Evolutionary conservation across 1,140 invertebrate genomes (phyloP).

Genomic region (Batillaria attramentaria): DNA sequence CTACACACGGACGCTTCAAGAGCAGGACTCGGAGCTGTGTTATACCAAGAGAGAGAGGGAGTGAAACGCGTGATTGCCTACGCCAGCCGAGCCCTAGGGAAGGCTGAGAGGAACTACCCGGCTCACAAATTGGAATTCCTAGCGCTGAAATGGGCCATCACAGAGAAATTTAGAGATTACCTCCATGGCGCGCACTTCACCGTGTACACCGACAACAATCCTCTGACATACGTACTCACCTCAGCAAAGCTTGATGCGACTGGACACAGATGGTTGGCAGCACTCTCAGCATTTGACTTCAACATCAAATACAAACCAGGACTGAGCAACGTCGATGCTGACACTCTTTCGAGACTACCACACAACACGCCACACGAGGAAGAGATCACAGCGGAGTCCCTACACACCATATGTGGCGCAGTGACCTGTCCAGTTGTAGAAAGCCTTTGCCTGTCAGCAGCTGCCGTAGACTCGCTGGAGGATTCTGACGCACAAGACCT

Average conservation of each 20-base stretch:
- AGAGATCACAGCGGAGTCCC: background rate
- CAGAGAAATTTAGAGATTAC: too few relatives aligned
- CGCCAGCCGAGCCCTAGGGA: conserved; percentile 36
- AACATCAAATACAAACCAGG: background rate
- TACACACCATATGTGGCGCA: background rate
- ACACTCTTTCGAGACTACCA: background rate
- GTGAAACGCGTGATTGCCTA: conserved; percentile 38
- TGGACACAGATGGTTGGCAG: too few relatives aligned
- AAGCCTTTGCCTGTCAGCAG: background rate
- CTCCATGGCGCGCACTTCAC: too few relatives aligned
- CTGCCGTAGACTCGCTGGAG: background rate
- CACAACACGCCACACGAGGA: background rate
- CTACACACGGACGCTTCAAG: too few relatives aligned
- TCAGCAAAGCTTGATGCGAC: too few relatives aligned
- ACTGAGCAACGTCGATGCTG: background rate
- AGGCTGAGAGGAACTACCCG: conserved; percentile 33
- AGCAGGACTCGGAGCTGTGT: too few relatives aligned
- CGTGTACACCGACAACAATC: too few relatives aligned
- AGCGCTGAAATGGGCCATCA: conserved; percentile 33
- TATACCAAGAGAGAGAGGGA: too few relatives aligned
- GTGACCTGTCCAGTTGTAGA: background rate
- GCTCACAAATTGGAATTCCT: conserved; percentile 38
- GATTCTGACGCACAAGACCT: background rate
- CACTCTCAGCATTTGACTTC: too few relatives aligned
- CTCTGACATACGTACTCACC: too few relatives aligned